A percentile compares a stretch with the other conserved stretches of the same genome.
phyloP scores from a whole-genome alignment of 2,113 vertebrate species.

The Todiramphus chloris region DNA sequence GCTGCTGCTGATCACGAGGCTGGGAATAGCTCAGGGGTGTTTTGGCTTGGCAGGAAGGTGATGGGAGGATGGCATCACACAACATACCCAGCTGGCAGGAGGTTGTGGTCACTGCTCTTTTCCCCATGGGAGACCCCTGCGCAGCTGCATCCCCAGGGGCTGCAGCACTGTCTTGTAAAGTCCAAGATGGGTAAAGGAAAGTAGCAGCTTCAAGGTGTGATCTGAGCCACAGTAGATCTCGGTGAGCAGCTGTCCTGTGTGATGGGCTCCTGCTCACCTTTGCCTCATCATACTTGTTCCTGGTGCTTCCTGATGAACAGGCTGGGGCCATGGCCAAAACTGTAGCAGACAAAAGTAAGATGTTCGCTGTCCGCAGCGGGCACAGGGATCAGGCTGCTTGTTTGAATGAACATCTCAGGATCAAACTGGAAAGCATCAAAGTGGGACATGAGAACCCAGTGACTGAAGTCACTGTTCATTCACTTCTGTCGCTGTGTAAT shows the following conservation, averaged over 20 bases:
- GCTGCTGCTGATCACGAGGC: neutral
- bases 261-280: neutral
- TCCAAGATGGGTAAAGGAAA: neutral
- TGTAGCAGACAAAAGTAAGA: neutral
- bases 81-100: neutral
- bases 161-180: accelerated
- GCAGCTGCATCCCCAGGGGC: neutral
- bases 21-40: neutral
- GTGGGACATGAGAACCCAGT: neutral
- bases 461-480: neutral
- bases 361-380: neutral
- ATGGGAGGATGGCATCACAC: neutral
- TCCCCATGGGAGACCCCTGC: accelerated
- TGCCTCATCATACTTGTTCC: neutral
- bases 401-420: neutral
- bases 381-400: neutral
- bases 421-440: neutral
- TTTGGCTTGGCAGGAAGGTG: neutral
- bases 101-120: neutral
- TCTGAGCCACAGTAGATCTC: neutral
- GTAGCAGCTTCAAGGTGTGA: neutral
- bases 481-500: neutral
- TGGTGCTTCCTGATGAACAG: neutral
- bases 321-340: accelerated
- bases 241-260: accelerated